phyloP scores from a whole-genome alignment of 2,113 vertebrate genomes.

The Pituophis catenifer region DNA sequence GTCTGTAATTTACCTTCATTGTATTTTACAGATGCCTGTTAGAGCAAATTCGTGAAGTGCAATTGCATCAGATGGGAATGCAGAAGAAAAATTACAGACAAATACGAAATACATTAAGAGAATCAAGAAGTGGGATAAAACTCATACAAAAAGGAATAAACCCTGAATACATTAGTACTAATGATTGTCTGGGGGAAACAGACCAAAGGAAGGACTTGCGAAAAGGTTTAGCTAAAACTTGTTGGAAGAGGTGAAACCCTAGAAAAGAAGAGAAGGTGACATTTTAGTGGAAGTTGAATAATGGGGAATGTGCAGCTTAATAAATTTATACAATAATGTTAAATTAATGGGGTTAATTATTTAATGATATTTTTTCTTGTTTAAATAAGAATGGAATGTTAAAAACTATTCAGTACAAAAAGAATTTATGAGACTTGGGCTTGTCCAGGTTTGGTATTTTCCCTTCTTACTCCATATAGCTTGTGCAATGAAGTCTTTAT shows the following conservation, averaged over 20 bases:
- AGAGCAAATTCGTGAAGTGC: not conserved
- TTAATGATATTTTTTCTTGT: not conserved
- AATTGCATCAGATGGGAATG: conserved; percentile 9
- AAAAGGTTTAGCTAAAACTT: not conserved
- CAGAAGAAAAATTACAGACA: conserved; percentile 1
- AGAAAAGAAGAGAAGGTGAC: not conserved
- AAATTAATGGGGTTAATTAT: conserved; percentile 10
- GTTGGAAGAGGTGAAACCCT: not conserved
- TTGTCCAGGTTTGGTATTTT: not conserved
- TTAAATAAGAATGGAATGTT: not conserved
- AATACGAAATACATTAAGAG: conserved; percentile 10
- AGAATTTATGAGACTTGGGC: not conserved
- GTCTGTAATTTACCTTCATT: conserved; percentile 10
- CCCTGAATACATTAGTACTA: not conserved
- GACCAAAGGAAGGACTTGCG: not conserved
- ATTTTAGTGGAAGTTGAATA: not conserved
- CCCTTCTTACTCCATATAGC: not conserved
- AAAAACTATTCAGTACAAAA: not conserved
- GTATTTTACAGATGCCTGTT: not conserved
- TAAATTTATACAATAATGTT: not conserved
- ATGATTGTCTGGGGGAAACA: not conserved
- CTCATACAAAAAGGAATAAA: not conserved
- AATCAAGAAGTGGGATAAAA: not conserved
- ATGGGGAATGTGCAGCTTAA: not conserved
- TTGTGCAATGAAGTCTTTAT: not conserved